Percentiles rank a stretch among this genome's conserved stretches.
Conservation (phyloP, 2,888 invertebrate genomes). For the Oscheius myriophilus region DNA sequence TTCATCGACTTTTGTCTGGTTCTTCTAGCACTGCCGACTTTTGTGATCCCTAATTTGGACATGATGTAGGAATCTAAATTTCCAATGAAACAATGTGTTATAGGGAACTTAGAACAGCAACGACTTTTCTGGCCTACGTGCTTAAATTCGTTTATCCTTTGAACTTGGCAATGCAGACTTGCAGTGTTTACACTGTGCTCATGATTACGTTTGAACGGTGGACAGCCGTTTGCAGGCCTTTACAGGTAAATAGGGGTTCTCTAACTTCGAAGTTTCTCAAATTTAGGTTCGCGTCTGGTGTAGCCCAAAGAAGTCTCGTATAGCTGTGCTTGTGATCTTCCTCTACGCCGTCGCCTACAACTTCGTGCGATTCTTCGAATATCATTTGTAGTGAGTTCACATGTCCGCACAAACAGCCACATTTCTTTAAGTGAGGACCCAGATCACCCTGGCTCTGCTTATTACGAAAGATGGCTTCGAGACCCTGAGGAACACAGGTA, state of each 20-base stretch:
- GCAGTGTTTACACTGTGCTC: constrained; percentile 65
- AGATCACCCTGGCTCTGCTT: constrained; percentile 25
- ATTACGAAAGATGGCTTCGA: constrained; percentile 45
- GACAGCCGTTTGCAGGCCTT: constrained; percentile 67
- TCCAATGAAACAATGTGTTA: background rate
- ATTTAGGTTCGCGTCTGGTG: constrained; percentile 64
- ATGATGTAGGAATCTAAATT: constrained; percentile 43
- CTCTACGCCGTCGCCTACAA: constrained; percentile 62
- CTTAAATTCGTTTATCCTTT: constrained; percentile 67
- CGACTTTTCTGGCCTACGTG: constrained; percentile 56
- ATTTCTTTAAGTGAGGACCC: constrained; percentile 25
- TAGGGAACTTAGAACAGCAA: constrained; percentile 35
- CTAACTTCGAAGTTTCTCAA: background rate
- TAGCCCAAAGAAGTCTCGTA: constrained; percentile 61
- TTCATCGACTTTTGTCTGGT: constrained; percentile 64
- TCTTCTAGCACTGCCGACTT: constrained; percentile 64
- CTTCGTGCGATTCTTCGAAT: constrained; percentile 66
- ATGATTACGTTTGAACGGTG: constrained; percentile 68
- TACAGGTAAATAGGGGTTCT: constrained; percentile 48
- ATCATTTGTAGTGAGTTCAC: constrained; percentile 54
- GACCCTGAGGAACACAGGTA: constrained; percentile 46
- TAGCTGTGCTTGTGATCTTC: constrained; percentile 59
- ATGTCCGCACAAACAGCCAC: background rate
- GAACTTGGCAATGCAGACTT: constrained; percentile 67
- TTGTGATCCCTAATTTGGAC: constrained; percentile 63